Base-by-base conservation (phyloP, 2,888 invertebrate species). In the Plebejus argus region DNA sequence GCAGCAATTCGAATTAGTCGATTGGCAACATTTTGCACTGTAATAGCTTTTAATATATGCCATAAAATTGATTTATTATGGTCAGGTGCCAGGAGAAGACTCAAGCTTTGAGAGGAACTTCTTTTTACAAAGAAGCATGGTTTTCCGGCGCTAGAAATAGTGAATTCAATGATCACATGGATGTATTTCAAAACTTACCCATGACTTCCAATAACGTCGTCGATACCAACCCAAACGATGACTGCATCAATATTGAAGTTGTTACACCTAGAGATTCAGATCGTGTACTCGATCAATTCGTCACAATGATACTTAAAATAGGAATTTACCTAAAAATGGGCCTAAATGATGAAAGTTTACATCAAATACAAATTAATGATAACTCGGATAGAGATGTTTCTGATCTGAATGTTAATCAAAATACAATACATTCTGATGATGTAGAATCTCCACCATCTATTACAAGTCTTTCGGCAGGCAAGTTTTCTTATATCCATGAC, bases 231-330 rank as follows among this genome's bases (percentile, higher is more conserved):
- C 83, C 86, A 35, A 88, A 85, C 77, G 93, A 93, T 80, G 92
- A 93, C 80, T 90, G 89, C 87, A 86, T 87, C 78, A 88, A 87
- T 0, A 89, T 83, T 80, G 92, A 93, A 83, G 84, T 91, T 58
- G 82, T 84, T 4, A 82, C 91, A 77, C 92, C 93, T 56, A 89
- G 92, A 6, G 89, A 90, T 80, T 84, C 88, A 23, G 94, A 94
- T 82, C 89, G 94, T 1, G 90, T 94, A 81, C 81, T 91, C 76
- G 94, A 94, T 83, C 94, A 94, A 82, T 90, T 94, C 79, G 88
- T 87, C 53, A 78, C 91, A 23, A 93, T 94, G 93, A 82, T 92
- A 81, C 82, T 94, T 78, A 85, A 90, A 79, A 89, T 94, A 78
- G 85, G 87, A 76, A 85, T 83, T n/a, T 91, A 86, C 82, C 80